Evolutionary conservation across 2,113 vertebrate species (phyloP), one percentile per base, ranked within the genome.

Genomic region (Eolophus roseicapilla): DNA sequence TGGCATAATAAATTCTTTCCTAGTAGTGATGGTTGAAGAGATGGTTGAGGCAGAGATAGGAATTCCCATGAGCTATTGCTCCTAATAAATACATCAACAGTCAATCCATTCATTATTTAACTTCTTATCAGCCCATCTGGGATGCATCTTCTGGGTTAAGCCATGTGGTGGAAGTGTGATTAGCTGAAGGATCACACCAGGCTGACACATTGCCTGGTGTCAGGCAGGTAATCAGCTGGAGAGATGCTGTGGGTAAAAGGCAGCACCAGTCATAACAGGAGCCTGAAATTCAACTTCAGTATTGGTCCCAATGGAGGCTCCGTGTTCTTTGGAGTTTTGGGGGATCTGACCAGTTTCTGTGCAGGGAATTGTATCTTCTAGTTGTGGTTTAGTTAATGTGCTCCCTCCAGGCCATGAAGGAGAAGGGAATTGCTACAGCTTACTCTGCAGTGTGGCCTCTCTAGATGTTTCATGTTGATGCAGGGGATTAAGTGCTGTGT

Each of bases 301-400:
- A 17, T 70, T 33, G 4, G 7, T 49, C 37, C 60, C 28, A 78
- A 1, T 0, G 0, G 29, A 62, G 9, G 3, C 19, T 82, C 3
- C 0, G 3, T 52, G 6, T 46, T 84, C 33, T 37, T 53, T 87
- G 37, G 10, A 39, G 35, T 27, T 29, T 43, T 87, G 37, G 10
- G 37, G 33, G 11, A 53, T 20, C 20, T 67, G n/a, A 17, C 5
- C 7, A 13, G 3, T 67, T 70, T 53, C 59, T 74, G 15, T 17
- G 87, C 46, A n/a, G 41, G 23, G 16, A 82, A 53, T 49, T 53
- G 9, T 14, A 15, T 69, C 57, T 90, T 65, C 28, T 91, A 37
- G 35, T 33, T 67, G 25, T 25, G 23, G 9, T 79, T 79, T 71
- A 77, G n/a, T 82, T 77, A 39, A 44, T 71, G 27, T 77, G 6